phyloP scores from a whole-genome alignment of 2,797 vertebrate species.

The Xenentodon cancila region DNA sequence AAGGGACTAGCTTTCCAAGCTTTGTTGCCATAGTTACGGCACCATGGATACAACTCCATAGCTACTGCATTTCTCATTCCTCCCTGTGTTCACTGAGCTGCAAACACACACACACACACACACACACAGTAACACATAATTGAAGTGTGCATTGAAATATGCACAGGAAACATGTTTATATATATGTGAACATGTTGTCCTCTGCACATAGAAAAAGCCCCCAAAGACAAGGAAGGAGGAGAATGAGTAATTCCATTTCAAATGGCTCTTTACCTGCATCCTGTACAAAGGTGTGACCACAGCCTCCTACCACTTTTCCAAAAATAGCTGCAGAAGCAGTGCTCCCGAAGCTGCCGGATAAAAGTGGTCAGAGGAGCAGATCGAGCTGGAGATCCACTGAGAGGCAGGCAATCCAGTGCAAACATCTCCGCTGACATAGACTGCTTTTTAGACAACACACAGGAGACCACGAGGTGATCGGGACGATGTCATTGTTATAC shows the following conservation, averaged over 20 bases:
- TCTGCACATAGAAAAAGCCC: neutral
- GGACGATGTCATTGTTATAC: slow-evolving; percentile 29
- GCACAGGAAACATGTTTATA: neutral
- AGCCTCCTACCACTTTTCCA: slow-evolving; percentile 76
- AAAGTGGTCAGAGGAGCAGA: slow-evolving; percentile 69
- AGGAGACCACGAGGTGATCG: slow-evolving; percentile 13
- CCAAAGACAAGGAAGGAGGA: neutral
- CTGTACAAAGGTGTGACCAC: slow-evolving; percentile 79
- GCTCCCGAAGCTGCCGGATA: slow-evolving; percentile 58
- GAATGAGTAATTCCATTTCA: slow-evolving; percentile 29
- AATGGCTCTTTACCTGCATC: slow-evolving; percentile 74
- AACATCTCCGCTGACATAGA: slow-evolving; percentile 62
- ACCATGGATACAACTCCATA: slow-evolving; percentile 82
- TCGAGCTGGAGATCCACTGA: slow-evolving; percentile 63
- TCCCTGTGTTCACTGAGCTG: slow-evolving; percentile 52
- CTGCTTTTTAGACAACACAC: slow-evolving; percentile 59
- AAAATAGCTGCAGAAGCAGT: slow-evolving; percentile 79
- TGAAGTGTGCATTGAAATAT: slow-evolving; percentile 29
- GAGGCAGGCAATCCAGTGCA: slow-evolving; percentile 65
- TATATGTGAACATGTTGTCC: neutral
- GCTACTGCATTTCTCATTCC: slow-evolving; percentile 73
- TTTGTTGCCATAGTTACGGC: slow-evolving; percentile 84
- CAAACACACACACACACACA: slow-evolving; percentile 25
- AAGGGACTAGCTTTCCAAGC: slow-evolving; percentile 80
- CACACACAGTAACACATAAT: slow-evolving; percentile 29